Conservation (phyloP, 2,888 invertebrate species). For the Trichacis sp. region DNA sequence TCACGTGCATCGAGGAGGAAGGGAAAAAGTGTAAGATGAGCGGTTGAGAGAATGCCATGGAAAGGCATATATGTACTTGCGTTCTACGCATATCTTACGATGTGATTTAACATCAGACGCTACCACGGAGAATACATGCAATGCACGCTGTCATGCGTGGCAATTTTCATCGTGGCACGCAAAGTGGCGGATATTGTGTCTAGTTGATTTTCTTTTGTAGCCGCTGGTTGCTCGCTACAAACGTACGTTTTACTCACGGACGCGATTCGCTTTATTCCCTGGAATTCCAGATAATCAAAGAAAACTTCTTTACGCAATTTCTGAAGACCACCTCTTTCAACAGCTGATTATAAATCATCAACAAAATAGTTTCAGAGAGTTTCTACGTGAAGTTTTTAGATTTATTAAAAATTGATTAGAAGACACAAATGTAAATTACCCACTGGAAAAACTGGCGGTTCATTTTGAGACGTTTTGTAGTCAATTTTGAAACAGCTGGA, state of each 20-base stretch:
- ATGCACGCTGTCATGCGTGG: slow-evolving; percentile 40
- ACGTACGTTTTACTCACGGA: neutral
- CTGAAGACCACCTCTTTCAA: too few species aligned
- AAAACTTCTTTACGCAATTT: too few species aligned
- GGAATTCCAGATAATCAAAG: too few species aligned
- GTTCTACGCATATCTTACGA: slow-evolving; percentile 19
- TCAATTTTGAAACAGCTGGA: too few species aligned
- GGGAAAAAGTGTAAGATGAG: slow-evolving; percentile 3
- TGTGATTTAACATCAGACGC: slow-evolving; percentile 20
- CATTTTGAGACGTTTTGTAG: too few species aligned
- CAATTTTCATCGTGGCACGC: slow-evolving; percentile 45
- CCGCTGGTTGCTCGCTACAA: slow-evolving; percentile 10
- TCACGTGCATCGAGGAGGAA: slow-evolving; percentile 1
- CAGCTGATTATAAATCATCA: too few species aligned
- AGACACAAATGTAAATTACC: neutral
- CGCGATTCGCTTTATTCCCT: slow-evolving; percentile 3
- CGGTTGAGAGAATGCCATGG: slow-evolving; percentile 7
- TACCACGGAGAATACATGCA: slow-evolving; percentile 13
- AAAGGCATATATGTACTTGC: slow-evolving; percentile 6
- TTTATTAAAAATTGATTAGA: too few species aligned
- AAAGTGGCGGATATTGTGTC: slow-evolving; percentile 45
- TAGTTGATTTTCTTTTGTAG: slow-evolving; percentile 38
- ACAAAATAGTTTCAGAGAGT: too few species aligned
- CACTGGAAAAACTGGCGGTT: neutral
- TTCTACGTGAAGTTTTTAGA: too few species aligned